A percentile compares a stretch with the other conserved stretches of the same genome.
Conservation (phyloP, 2,797 vertebrate genomes). For the Arnoldichthys spilopterus region DNA sequence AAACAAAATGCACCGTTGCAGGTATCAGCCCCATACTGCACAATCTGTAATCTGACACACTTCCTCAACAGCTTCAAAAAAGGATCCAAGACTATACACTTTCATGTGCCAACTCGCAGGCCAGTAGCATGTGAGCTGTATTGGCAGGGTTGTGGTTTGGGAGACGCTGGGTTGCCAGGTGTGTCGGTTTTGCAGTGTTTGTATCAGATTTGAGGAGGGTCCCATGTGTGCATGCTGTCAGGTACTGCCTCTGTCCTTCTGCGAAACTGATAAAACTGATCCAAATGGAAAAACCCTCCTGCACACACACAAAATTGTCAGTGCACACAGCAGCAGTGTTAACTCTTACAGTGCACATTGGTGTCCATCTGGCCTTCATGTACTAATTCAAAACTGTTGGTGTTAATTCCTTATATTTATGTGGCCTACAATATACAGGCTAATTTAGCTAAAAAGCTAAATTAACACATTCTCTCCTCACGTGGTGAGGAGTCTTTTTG, state of each 20-base stretch:
- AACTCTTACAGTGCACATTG: neutral
- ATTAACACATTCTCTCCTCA: no score
- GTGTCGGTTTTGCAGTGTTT: constrained; percentile 56
- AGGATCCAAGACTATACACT: neutral
- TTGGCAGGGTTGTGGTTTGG: constrained; percentile 51
- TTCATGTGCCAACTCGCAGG: neutral
- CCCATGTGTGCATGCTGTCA: constrained; percentile 57
- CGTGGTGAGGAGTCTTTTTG: no score
- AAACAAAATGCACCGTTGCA: no score
- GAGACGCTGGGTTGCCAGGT: constrained; percentile 55
- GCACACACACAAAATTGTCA: neutral
- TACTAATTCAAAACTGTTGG: neutral
- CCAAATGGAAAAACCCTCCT: neutral
- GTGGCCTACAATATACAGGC: no score
- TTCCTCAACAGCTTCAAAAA: neutral
- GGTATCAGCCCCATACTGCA: neutral
- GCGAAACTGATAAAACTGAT: neutral
- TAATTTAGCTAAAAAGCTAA: no score
- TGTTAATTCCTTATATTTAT: no score
- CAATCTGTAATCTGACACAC: neutral
- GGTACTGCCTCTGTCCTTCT: constrained; percentile 11
- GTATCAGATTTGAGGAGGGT: constrained; percentile 61
- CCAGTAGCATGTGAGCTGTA: constrained; percentile 18
- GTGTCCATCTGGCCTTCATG: neutral
- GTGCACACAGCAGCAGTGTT: neutral